These are phyloP conservation scores for Pollachius pollachius DNA, from an alignment of 2,113 vertebrate species.

Conservation along the genomic window DNA sequence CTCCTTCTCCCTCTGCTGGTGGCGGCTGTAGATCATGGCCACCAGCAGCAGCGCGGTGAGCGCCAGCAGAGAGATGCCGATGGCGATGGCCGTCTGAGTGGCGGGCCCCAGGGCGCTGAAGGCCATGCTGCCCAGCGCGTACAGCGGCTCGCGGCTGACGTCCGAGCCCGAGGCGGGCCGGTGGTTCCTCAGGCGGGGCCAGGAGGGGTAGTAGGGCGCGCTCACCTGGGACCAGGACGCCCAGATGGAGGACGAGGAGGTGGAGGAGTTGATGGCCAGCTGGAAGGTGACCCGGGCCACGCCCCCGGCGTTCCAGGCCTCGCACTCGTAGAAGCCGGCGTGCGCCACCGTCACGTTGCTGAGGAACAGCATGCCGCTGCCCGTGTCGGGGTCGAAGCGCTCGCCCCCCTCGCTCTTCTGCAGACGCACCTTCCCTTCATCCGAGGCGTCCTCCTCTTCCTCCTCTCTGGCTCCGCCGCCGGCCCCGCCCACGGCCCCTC, in stretches of 20 bases:
- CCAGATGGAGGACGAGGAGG: constrained; percentile 62
- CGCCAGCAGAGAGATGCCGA: constrained; percentile 83
- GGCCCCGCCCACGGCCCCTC: constrained; percentile 7
- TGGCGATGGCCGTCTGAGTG: constrained; percentile 83
- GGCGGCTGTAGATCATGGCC: constrained; percentile 83
- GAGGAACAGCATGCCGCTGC: constrained; percentile 87
- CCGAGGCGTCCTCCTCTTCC: constrained; percentile 42
- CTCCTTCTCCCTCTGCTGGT: constrained; percentile 75
- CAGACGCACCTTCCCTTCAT: constrained; percentile 43
- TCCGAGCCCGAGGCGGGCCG: constrained; percentile 60
- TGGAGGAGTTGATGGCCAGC: constrained; percentile 81
- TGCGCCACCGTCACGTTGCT: constrained; percentile 85
- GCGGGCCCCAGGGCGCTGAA: constrained; percentile 82
- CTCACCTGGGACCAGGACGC: constrained; percentile 67
- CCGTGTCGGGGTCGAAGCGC: constrained; percentile 77
- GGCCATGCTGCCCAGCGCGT: constrained; percentile 84
- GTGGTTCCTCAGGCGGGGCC: constrained; percentile 55
- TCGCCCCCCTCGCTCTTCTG: constrained; percentile 55
- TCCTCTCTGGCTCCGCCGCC: constrained; percentile 6
- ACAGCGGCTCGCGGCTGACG: constrained; percentile 77
- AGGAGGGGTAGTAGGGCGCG: constrained; percentile 48
- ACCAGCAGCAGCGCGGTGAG: constrained; percentile 82
- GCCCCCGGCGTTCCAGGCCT: constrained; percentile 87
- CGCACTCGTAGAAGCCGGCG: constrained; percentile 85
- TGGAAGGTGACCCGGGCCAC: constrained; percentile 80